Evolutionary conservation across 2,797 vertebrate genomes (phyloP).

Genomic region (Schizopygopsis pylzovi): DNA sequence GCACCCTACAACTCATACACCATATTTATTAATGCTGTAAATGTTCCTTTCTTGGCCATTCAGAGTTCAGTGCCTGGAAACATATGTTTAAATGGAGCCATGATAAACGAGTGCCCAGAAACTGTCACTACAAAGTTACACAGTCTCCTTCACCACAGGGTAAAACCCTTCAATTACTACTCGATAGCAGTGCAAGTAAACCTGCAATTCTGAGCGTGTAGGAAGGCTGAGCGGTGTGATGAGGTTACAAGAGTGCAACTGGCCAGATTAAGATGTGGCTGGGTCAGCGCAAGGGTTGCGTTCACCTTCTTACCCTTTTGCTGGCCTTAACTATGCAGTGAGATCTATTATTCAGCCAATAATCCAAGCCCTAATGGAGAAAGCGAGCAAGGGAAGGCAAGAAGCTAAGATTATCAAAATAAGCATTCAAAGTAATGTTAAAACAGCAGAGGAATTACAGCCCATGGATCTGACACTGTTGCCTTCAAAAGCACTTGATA

Average conservation of each 20-base stretch:
- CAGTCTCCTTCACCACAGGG: slow-evolving; percentile 51
- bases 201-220: slow-evolving; percentile 40
- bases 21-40: slow-evolving; percentile 43
- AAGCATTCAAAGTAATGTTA: neutral
- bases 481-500: slow-evolving; percentile 24
- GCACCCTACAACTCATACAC: slow-evolving; percentile 6
- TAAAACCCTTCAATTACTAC: slow-evolving; percentile 54
- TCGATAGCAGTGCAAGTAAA: slow-evolving; percentile 48
- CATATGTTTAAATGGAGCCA: slow-evolving; percentile 16
- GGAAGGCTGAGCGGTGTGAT: slow-evolving; percentile 39
- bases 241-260: slow-evolving; percentile 49
- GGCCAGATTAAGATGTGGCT: slow-evolving; percentile 48
- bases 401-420: neutral
- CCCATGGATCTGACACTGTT: neutral
- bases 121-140: slow-evolving; percentile 44
- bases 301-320: slow-evolving; percentile 40
- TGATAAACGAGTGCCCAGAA: slow-evolving; percentile 45
- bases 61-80: slow-evolving; percentile 36
- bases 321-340: slow-evolving; percentile 18
- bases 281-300: slow-evolving; percentile 33
- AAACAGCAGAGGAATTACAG: neutral
- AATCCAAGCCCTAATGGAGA: neutral
- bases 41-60: slow-evolving; percentile 32
- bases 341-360: slow-evolving; percentile 34
- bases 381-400: neutral